phyloP scores from a whole-genome alignment of 2,888 invertebrate genomes.

The Morinoia aosen region DNA sequence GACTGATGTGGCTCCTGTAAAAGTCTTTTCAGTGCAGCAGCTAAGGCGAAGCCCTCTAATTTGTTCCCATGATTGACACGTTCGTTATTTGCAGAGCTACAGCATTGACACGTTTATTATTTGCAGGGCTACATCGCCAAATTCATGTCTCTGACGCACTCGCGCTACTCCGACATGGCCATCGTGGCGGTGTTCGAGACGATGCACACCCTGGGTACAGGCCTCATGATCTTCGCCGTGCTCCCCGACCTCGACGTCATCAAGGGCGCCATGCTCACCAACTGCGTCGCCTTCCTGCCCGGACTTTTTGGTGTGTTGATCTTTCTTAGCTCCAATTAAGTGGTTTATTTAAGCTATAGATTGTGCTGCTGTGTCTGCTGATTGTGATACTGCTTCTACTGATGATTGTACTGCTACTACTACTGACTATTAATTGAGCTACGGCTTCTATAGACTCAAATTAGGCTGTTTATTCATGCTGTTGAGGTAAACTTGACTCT shows the following conservation, averaged over 20 bases:
- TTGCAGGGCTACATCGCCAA: constrained; percentile 39
- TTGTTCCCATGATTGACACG: neutral
- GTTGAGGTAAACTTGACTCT: too few species aligned
- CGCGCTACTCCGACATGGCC: constrained; percentile 76
- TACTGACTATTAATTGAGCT: too few species aligned
- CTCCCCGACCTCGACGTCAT: constrained; percentile 94
- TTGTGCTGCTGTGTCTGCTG: too few species aligned
- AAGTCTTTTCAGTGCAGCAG: neutral
- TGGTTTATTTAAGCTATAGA: too few species aligned
- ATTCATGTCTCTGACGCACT: neutral
- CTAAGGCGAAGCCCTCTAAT: neutral
- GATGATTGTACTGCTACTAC: too few species aligned
- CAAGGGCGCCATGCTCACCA: constrained; percentile 95
- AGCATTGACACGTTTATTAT: neutral
- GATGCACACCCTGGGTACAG: constrained; percentile 88
- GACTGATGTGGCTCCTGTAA: neutral
- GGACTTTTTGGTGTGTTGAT: constrained; percentile 78
- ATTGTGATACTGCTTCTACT: too few species aligned
- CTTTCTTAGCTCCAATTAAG: neutral
- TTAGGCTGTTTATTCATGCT: too few species aligned
- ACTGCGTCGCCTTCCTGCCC: constrained; percentile 93
- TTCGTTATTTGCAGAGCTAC: neutral
- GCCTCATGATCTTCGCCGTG: constrained; percentile 87
- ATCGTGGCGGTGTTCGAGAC: constrained; percentile 87
- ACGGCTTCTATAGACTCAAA: too few species aligned